Percentiles rank a stretch among this genome's conserved stretches.
These are phyloP conservation scores for Microtus pennsylvanicus DNA, from an alignment of 2,113 vertebrate genomes.

Conservation along the genomic window DNA sequence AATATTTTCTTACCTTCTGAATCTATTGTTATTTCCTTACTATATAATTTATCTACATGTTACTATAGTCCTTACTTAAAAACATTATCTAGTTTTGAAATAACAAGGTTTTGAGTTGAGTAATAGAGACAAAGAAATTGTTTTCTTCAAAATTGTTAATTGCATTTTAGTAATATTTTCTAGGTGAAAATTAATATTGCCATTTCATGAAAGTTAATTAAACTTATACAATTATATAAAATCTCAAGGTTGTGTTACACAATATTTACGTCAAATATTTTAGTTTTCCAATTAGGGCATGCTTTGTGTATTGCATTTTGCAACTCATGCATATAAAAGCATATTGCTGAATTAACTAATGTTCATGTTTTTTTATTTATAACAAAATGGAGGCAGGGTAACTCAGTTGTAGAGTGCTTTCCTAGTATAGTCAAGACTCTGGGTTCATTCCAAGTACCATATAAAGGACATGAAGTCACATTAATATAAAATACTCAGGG, in stretches of 20 bases:
- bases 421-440: background rate
- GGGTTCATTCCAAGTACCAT: background rate
- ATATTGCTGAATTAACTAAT: background rate
- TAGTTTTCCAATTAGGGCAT: background rate
- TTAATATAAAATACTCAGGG: background rate
- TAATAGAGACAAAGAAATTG: background rate
- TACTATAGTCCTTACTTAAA: background rate
- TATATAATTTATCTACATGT: background rate
- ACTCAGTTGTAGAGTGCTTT: background rate
- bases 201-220: background rate
- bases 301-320: background rate
- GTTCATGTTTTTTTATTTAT: background rate
- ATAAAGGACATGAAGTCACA: background rate
- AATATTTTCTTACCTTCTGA: background rate
- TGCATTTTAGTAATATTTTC: background rate
- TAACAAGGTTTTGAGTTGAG: background rate
- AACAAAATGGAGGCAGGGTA: background rate
- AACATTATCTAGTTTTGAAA: conserved; percentile 24
- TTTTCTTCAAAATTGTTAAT: background rate
- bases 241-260: background rate
- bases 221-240: background rate
- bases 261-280: conserved; percentile 25
- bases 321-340: background rate
- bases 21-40: background rate
- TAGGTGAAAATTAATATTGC: background rate